These are phyloP conservation scores for Autographa gamma DNA, from an alignment of 2,888 invertebrate species.

Conservation along the genomic window DNA sequence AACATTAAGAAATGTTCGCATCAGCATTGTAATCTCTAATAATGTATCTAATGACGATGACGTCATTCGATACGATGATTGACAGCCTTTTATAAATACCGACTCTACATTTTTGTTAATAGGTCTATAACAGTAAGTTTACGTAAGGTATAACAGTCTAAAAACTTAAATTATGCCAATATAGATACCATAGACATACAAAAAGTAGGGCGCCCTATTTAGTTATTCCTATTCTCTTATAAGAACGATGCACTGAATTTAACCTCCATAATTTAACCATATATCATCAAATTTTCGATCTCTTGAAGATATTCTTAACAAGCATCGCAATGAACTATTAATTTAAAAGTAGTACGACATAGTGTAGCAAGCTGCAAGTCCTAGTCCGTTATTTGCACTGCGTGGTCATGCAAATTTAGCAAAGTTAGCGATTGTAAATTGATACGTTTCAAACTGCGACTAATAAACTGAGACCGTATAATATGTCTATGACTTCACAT, in stretches of 20 bases:
- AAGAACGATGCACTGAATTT: background rate
- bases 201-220: no score
- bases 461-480: slow-evolving; percentile 67
- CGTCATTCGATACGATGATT: no score
- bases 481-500: slow-evolving; percentile 13
- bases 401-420: slow-evolving; percentile 78
- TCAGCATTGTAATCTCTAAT: background rate
- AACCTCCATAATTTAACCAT: slow-evolving; percentile 28
- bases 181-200: no score
- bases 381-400: slow-evolving; percentile 52
- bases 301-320: slow-evolving; percentile 15
- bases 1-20: background rate
- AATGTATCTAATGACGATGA: background rate
- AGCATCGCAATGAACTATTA: slow-evolving; percentile 59
- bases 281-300: slow-evolving; percentile 26
- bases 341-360: slow-evolving; percentile 64
- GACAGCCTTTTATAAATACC: no score
- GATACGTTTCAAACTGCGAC: slow-evolving; percentile 75
- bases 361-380: slow-evolving; percentile 55
- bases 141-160: no score
- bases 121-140: no score
- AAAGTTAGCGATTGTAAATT: slow-evolving; percentile 76
- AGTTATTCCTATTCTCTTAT: no score
- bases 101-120: no score
- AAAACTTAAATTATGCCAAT: no score